Percentiles rank a stretch among this genome's conserved stretches.
These are phyloP conservation scores for Myiotriccus ornatus DNA, from an alignment of 2,797 vertebrate species.

Conservation along the genomic window DNA sequence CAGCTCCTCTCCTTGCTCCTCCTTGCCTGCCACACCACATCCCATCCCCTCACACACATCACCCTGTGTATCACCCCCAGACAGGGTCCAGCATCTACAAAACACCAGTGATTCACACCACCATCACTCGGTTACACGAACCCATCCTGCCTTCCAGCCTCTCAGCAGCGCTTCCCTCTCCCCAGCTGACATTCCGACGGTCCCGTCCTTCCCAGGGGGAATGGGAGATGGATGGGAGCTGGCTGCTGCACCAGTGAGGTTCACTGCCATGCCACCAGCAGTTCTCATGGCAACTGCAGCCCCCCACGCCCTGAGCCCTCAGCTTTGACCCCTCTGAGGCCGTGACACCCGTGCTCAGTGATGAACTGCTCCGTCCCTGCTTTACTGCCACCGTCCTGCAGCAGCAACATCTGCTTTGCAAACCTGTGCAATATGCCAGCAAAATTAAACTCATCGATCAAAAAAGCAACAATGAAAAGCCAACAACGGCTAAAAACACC, in stretches of 20 bases:
- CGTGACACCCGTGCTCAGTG: not conserved
- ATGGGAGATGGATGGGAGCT: not conserved
- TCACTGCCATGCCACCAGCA: not conserved
- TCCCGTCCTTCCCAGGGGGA: not conserved
- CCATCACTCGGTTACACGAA: not conserved
- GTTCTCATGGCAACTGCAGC: not conserved
- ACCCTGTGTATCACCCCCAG: not conserved
- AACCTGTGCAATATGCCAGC: constrained; percentile 27
- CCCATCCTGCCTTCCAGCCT: not conserved
- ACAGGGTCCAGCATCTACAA: not conserved
- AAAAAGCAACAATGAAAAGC: constrained; percentile 2
- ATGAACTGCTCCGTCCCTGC: not conserved
- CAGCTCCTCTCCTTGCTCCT: not conserved
- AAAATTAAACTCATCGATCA: constrained; percentile 65
- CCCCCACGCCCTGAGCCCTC: not conserved
- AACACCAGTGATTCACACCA: not conserved
- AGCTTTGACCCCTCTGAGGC: not conserved
- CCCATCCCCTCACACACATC: not conserved
- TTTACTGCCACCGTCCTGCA: not conserved
- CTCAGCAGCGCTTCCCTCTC: not conserved
- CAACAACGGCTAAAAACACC: constrained; percentile 2
- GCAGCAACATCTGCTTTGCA: constrained; percentile 29
- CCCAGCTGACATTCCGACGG: rapidly evolving
- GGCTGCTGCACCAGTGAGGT: rapidly evolving
- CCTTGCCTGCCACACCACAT: no score